Evolutionary conservation across 2,797 vertebrate species (phyloP), one percentile per base, ranked within the genome.

Genomic region (Esox masquinongy): DNA sequence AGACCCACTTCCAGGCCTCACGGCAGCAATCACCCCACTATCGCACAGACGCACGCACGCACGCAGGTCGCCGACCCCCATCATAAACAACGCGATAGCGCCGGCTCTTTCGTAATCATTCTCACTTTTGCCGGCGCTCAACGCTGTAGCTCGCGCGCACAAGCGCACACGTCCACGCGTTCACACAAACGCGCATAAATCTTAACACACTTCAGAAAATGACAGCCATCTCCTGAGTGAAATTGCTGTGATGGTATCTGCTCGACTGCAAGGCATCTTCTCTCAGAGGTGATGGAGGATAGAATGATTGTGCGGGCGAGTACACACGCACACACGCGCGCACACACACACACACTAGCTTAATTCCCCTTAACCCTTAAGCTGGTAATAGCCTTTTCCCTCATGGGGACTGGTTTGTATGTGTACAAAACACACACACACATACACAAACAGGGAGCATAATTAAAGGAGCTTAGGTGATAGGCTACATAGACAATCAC

Each of bases 1-100:
- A 34, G 16, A 34, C 17, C 19, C 78, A 85, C 68, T 4, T 76
- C 78, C 49, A 66, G 63, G 81, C 86, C 85, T 87, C 82, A 84
- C 77, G 84, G 80, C 78, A 64, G 70, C 22, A 17, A 67, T 70
- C 69, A 56, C 34, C 19, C 68, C 59, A 6, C 59, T 9, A 50
- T 17, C 31, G 9, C 19, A 39, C 31, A 56, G 11, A 11, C 51
- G 53, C 31, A 36, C 5, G 34, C 31, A 36, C 5, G 34, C 50
- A 31, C 26, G 24, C 43, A 67, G 59, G 17, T 50, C 24, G 26
- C 11, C 36, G 51, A 24, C 64, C 51, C 73, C 29, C 73, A 50
- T 31, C 66, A 68, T 5, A 8, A 43, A 16, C 73, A 34, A 4
- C 24, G 51, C 31, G 74, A 63, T 17, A 29, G 36, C 22, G 6